Conservation (phyloP, 2,113 vertebrate genomes). For the Cololabis saira region DNA sequence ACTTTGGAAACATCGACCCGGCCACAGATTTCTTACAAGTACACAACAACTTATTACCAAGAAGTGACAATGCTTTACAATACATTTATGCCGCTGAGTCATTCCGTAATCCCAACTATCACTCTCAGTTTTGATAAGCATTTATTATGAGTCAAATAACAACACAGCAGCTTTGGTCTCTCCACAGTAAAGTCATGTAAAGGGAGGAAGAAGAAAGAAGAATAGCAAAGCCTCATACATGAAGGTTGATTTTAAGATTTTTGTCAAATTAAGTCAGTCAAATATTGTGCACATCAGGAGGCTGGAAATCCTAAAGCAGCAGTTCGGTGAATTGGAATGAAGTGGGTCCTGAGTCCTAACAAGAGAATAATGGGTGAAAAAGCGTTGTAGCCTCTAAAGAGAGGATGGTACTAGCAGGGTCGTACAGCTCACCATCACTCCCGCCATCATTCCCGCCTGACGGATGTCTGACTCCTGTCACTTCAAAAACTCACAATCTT, state of each 20-base stretch:
- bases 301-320: too few species aligned
- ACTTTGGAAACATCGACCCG: too few species aligned
- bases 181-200: neutral
- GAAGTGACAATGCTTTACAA: constrained; percentile 24
- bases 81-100: constrained; percentile 36
- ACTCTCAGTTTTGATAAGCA: constrained; percentile 16
- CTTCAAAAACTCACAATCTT: too few species aligned
- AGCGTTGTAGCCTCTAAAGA: too few species aligned
- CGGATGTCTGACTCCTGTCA: constrained; percentile 35
- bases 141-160: constrained; percentile 13
- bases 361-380: too few species aligned
- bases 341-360: too few species aligned
- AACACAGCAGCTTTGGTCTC: neutral
- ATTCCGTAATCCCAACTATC: neutral
- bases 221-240: neutral
- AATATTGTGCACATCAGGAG: too few species aligned
- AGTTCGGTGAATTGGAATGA: too few species aligned
- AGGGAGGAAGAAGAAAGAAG: neutral
- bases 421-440: too few species aligned
- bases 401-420: constrained; percentile 8
- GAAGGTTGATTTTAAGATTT: too few species aligned
- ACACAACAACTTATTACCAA: constrained; percentile 3
- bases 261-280: too few species aligned
- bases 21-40: constrained; percentile 12
- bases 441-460: constrained; percentile 1